Evolutionary conservation across 2,888 invertebrate species (phyloP), one percentile per base, ranked within the genome.

Genomic region (Eupeodes luniger): DNA sequence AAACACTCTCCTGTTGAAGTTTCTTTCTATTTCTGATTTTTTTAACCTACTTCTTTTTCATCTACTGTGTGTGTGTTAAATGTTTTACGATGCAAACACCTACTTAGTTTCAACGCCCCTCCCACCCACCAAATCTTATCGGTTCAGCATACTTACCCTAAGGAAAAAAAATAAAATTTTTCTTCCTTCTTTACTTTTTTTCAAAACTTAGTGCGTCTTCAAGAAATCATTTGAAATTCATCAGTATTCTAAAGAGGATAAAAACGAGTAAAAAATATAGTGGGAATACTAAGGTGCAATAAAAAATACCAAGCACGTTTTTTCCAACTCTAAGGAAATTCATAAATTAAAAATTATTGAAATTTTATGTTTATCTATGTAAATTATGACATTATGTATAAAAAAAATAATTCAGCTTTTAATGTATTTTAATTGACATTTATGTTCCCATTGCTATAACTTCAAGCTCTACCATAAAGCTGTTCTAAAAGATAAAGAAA

Each of bases 31-130:
- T 27, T 14, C 19, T 44, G 47, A n/a, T 59, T 70, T 59, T 59
- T 40, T 47, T 64, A 0, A 40, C 19, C 5, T 55, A 40, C 53
- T n/a, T 55, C 55, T 27, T 27, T 27, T 27, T 3, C 27, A 1
- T 27, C 3, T 27, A 1, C 27, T 2, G 27, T 27, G 27, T 62
- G 10, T 47, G 27, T 12, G 12, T 53, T 84, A 81, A 87, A 84
- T 84, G 87, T 87, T 87, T 87, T 87, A 87, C 84, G 87, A 87
- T 66, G 51, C 62, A 77, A 77, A 84, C 62, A 84, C 80, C 87
- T 87, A 86, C 69, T 83, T 80, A 83, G 53, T 66, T 59, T 64
- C 51, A 40, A 27, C 27, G 27, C 27, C 67, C 57, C 11, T 7
- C 12, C 27, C 47, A 11, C 27, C 36, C 55, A 12, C 57, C 16